phyloP scores from a whole-genome alignment of 1,140 invertebrate genomes.

The Heliothis virescens region DNA sequence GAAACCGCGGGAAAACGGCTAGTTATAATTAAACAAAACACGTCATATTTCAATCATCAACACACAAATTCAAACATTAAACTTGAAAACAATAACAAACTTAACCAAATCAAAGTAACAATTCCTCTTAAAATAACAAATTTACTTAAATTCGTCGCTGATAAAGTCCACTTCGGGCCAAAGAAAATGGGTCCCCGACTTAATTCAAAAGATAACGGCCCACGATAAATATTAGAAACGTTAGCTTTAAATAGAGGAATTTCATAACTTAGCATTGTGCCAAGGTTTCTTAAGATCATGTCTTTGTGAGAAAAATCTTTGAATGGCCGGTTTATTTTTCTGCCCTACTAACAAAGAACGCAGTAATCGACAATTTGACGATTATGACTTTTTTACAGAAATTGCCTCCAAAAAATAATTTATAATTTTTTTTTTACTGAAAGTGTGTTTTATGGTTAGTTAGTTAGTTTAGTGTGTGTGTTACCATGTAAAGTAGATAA shows the following conservation, averaged over 20 bases:
- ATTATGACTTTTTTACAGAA: no score
- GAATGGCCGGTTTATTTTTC: constrained; percentile 43
- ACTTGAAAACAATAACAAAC: constrained; percentile 9
- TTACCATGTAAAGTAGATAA: no score
- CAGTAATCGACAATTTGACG: no score
- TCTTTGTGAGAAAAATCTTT: constrained; percentile 39
- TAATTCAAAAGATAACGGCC: constrained; percentile 49
- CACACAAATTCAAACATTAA: background rate
- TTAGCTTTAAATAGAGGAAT: constrained; percentile 31
- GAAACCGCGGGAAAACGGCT: no score
- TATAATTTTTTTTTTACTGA: no score
- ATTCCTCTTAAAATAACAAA: constrained; percentile 53
- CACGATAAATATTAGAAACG: constrained; percentile 49
- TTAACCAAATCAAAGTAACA: constrained; percentile 14
- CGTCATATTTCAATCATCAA: background rate
- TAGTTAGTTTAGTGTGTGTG: no score
- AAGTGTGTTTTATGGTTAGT: no score
- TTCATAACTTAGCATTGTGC: constrained; percentile 50
- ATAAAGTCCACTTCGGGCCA: constrained; percentile 46
- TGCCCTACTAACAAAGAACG: no score
- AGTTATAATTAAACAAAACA: no score
- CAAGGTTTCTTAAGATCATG: constrained; percentile 22
- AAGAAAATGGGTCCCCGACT: constrained; percentile 41
- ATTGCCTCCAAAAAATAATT: no score
- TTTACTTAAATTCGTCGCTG: constrained; percentile 45